These are phyloP conservation scores for Eulemur mongoz DNA, from an alignment of 2,797 vertebrate species.

Conservation along the genomic window DNA sequence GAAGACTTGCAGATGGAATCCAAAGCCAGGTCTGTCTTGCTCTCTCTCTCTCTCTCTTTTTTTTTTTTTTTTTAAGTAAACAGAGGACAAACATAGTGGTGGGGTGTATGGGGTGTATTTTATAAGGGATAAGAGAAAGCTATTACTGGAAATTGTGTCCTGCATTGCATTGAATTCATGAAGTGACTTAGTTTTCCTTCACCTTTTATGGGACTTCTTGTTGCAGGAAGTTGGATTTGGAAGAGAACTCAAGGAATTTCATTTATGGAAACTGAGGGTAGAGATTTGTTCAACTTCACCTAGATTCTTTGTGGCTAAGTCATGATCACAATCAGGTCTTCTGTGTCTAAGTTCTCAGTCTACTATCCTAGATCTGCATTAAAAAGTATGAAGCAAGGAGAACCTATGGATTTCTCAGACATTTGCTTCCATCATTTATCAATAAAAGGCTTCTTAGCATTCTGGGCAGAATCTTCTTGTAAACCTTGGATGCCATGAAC, in stretches of 20 bases:
- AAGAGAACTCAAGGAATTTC: background rate
- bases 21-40: background rate
- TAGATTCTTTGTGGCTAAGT: background rate
- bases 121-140: background rate
- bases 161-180: constrained; percentile 39
- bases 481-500: background rate
- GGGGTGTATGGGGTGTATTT: background rate
- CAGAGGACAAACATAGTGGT: background rate
- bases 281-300: background rate
- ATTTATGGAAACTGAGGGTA: constrained; percentile 14
- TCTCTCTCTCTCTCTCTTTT: background rate
- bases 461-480: background rate
- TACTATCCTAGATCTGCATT: background rate
- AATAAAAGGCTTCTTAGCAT: background rate
- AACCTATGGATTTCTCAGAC: background rate
- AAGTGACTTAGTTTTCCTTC: constrained; percentile 48
- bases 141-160: constrained; percentile 42
- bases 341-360: background rate
- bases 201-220: constrained; percentile 41
- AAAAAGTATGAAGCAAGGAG: background rate
- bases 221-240: background rate
- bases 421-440: background rate
- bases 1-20: background rate
- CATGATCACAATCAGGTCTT: background rate
- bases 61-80: background rate